phyloP scores from a whole-genome alignment of 2,888 invertebrate species.

The Temnothorax ravouxi region DNA sequence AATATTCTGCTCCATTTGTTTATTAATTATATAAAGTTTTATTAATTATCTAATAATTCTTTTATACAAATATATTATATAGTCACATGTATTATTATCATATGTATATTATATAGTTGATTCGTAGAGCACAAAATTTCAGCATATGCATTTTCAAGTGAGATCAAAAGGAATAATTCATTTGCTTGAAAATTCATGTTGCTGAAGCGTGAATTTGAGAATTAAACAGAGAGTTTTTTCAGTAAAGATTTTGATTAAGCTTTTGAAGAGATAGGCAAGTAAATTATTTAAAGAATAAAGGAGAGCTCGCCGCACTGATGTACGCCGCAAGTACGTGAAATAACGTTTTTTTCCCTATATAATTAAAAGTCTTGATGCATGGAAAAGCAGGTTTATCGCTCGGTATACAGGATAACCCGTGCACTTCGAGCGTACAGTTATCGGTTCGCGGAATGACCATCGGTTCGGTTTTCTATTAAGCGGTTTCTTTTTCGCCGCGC shows the following conservation, averaged over 20 bases:
- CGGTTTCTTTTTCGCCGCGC: slow-evolving; percentile 20
- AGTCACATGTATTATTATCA: background rate
- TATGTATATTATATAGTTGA: background rate
- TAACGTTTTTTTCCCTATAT: background rate
- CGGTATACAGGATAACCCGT: slow-evolving; percentile 16
- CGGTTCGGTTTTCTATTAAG: slow-evolving; percentile 23
- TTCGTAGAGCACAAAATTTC: background rate
- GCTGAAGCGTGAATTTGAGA: background rate
- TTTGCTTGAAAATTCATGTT: background rate
- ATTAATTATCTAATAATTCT: background rate
- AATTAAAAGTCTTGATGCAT: slow-evolving; percentile 27
- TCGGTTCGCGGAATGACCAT: slow-evolving; percentile 21
- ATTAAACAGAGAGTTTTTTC: background rate
- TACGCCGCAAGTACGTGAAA: background rate
- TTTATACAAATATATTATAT: background rate
- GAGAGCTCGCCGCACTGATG: background rate
- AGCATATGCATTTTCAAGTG: background rate
- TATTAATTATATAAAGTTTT: background rate
- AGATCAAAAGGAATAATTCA: background rate
- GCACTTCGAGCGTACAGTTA: slow-evolving; percentile 3
- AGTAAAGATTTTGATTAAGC: background rate
- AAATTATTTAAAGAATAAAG: background rate
- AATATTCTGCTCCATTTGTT: background rate
- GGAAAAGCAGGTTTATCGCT: slow-evolving; percentile 36
- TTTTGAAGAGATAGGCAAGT: too few relatives aligned